A percentile compares a stretch with the other conserved stretches of the same genome.
phyloP scores from a whole-genome alignment of 2,113 vertebrate genomes.

The Corynorhinus townsendii region DNA sequence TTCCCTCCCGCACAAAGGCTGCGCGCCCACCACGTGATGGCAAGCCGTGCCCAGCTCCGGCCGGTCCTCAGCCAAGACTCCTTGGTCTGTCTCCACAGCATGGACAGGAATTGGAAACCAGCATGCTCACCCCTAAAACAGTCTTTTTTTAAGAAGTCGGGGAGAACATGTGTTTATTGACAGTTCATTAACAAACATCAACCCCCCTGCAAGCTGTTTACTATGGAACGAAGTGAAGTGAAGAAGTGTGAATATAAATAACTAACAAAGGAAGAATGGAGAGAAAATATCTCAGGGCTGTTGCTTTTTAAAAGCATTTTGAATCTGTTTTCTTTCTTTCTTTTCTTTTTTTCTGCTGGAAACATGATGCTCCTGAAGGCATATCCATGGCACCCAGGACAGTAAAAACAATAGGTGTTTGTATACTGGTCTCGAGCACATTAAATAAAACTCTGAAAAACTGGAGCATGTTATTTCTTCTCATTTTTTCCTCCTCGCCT shows the following conservation, averaged over 20 bases:
- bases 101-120: slow-evolving; percentile 56
- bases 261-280: slow-evolving; percentile 56
- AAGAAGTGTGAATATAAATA: slow-evolving; percentile 80
- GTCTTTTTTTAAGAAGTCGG: slow-evolving; percentile 41
- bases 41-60: slow-evolving; percentile 72
- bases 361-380: background rate
- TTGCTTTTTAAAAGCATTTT: slow-evolving; percentile 6
- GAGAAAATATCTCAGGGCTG: slow-evolving; percentile 58
- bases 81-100: slow-evolving; percentile 26
- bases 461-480: background rate
- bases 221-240: slow-evolving; percentile 61
- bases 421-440: background rate
- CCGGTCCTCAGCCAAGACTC: slow-evolving; percentile 65
- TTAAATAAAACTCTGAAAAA: background rate
- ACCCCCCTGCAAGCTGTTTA: slow-evolving; percentile 78
- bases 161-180: slow-evolving; percentile 77
- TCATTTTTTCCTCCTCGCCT: background rate
- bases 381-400: background rate
- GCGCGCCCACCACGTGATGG: slow-evolving; percentile 63
- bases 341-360: background rate
- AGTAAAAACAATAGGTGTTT: slow-evolving; percentile 23
- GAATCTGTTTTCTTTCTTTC: slow-evolving; percentile 32
- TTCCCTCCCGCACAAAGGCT: slow-evolving; percentile 74
- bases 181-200: slow-evolving; percentile 82
- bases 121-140: background rate